These are phyloP conservation scores for Zenarchopterus dispar DNA, from an alignment of 2,797 vertebrate genomes.

Conservation along the genomic window DNA sequence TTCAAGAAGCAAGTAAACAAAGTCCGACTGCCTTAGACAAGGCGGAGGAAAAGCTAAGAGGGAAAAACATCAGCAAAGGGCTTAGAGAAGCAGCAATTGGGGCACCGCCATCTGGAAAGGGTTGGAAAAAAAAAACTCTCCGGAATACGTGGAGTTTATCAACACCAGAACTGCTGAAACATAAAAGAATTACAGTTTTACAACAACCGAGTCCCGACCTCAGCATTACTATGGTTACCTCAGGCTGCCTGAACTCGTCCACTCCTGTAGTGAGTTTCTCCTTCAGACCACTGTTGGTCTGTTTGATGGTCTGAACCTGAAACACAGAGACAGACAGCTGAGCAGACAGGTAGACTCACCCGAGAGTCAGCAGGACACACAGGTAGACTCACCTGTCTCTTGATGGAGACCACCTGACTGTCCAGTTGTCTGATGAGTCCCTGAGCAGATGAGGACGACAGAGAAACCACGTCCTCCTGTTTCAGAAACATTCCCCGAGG, in stretches of 20 bases:
- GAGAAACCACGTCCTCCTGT: slow-evolving; percentile 89
- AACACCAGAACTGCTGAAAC: too few species aligned
- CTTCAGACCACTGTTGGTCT: slow-evolving; percentile 90
- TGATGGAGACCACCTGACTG: slow-evolving; percentile 91
- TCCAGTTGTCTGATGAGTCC: slow-evolving; percentile 92
- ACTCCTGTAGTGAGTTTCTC: slow-evolving; percentile 90
- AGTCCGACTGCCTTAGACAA: too few species aligned
- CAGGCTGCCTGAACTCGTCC: slow-evolving; percentile 86
- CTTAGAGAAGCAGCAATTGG: too few species aligned
- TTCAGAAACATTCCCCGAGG: slow-evolving; percentile 95
- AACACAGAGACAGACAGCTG: slow-evolving; percentile 9
- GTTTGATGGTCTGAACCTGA: slow-evolving; percentile 94
- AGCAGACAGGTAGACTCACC: slow-evolving; percentile 66
- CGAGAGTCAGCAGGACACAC: slow-evolving; percentile 53
- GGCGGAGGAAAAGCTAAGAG: too few species aligned
- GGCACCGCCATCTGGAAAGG: too few species aligned
- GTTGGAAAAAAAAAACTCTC: too few species aligned
- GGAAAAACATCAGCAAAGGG: too few species aligned
- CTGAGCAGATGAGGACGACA: slow-evolving; percentile 89
- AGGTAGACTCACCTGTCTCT: slow-evolving; percentile 86
- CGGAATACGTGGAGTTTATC: too few species aligned
- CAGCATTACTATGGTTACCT: slow-evolving; percentile 77
- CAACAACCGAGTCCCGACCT: too few species aligned
- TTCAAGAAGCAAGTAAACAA: too few species aligned
- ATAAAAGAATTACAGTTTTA: too few species aligned